phyloP scores from a whole-genome alignment of 2,113 vertebrate species.

The Oophaga pumilio region DNA sequence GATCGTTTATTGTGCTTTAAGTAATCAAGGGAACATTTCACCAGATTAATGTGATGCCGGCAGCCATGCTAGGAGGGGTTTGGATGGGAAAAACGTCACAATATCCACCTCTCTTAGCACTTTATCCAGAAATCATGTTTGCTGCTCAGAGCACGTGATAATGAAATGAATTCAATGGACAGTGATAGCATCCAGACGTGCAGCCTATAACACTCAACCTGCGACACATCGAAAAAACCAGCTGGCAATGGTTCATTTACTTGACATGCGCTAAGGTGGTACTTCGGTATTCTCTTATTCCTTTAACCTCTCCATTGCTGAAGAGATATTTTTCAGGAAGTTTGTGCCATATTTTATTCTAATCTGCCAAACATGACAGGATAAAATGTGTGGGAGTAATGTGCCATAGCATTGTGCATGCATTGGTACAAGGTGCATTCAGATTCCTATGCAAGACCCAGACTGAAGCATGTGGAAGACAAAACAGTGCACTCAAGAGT shows the following conservation, averaged over 20 bases:
- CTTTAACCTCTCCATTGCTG: conserved; percentile 31
- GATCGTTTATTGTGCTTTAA: conserved; percentile 34
- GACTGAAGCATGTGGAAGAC: conserved; percentile 64
- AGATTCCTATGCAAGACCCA: conserved; percentile 69
- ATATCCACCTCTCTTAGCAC: conserved; percentile 22
- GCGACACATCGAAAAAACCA: conserved; percentile 10
- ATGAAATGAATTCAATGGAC: conserved; percentile 32
- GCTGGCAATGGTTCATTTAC: conserved; percentile 20
- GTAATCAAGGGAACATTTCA: conserved; percentile 25
- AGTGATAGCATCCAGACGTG: conserved; percentile 5
- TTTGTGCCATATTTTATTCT: conserved; percentile 25
- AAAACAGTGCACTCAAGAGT: conserved; percentile 64
- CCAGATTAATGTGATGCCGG: conserved; percentile 1
- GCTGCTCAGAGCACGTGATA: conserved; percentile 16
- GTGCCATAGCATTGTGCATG: conserved; percentile 52
- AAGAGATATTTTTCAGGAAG: background rate
- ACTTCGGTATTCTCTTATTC: conserved; percentile 1
- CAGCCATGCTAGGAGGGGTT: background rate
- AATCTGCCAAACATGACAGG: background rate
- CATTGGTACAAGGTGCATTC: conserved; percentile 55
- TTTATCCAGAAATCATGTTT: background rate
- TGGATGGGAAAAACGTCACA: conserved; percentile 11
- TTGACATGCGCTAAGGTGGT: background rate
- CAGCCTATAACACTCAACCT: conserved; percentile 1
- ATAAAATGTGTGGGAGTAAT: conserved; percentile 44